A percentile compares a stretch with the other conserved stretches of the same genome.
phyloP scores from a whole-genome alignment of 2,797 vertebrate genomes.

The Oreochromis mossambicus region DNA sequence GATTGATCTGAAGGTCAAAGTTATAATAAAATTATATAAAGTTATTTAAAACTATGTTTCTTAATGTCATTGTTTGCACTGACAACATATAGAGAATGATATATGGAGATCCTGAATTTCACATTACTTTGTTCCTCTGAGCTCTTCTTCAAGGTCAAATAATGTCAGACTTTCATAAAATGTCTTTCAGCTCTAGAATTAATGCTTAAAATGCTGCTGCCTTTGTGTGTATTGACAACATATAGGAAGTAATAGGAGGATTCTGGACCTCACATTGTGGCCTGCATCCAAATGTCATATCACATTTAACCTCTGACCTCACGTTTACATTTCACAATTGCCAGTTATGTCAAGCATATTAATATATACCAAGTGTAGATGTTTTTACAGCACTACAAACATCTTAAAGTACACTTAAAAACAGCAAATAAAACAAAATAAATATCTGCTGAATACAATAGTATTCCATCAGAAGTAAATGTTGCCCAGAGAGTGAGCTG shows the following conservation, averaged over 20 bases:
- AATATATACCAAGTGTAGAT: background rate
- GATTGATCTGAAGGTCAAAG: background rate
- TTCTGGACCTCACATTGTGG: background rate
- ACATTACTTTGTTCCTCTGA: background rate
- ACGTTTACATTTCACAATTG: rapidly evolving
- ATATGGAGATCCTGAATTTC: rapidly evolving
- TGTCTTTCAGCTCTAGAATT: background rate
- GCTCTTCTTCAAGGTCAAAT: background rate
- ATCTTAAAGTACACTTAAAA: no score
- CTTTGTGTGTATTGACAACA: background rate
- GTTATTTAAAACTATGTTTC: background rate
- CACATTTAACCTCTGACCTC: background rate
- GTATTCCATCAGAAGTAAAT: background rate
- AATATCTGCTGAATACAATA: no score
- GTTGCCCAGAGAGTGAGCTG: background rate
- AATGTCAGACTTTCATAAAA: background rate
- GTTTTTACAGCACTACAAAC: no score
- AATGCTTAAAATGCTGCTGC: rapidly evolving
- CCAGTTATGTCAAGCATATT: background rate
- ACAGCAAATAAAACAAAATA: no score
- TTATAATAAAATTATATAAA: background rate
- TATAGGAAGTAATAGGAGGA: rapidly evolving
- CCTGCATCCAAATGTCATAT: background rate
- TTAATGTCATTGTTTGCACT: rapidly evolving
- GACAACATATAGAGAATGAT: background rate